A percentile compares a stretch with the other conserved stretches of the same genome.
Conservation (phyloP, 2,888 invertebrate genomes). For the Leptarthrus brevirostris region DNA sequence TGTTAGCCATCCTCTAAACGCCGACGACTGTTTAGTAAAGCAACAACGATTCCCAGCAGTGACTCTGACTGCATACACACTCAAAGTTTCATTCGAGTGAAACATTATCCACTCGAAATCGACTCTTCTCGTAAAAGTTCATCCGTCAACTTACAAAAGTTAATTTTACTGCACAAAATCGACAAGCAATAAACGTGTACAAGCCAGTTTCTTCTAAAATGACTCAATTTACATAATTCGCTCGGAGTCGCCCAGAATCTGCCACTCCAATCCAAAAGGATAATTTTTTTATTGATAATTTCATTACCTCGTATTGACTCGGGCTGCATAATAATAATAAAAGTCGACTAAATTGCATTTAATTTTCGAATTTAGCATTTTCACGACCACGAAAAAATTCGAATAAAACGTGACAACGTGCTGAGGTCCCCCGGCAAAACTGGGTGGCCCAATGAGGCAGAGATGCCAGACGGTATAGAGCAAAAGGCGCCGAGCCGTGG, state of each 20-base stretch:
- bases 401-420: constrained; percentile 18
- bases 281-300: constrained; percentile 23
- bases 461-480: too few species aligned
- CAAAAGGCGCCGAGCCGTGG: too few species aligned
- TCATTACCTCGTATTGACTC: constrained; percentile 28
- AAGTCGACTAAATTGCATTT: constrained; percentile 40
- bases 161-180: background rate
- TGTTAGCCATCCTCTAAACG: too few species aligned
- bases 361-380: constrained; percentile 37
- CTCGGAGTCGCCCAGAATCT: background rate
- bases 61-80: too few species aligned
- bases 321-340: constrained; percentile 9
- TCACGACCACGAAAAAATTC: constrained; percentile 12
- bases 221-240: constrained; percentile 14
- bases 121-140: too few species aligned
- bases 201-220: background rate
- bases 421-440: background rate
- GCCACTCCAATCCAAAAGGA: background rate
- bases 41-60: too few species aligned
- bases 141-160: too few species aligned
- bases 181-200: background rate
- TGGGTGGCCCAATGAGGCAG: constrained; percentile 25
- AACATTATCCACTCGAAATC: too few species aligned
- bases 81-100: too few species aligned
- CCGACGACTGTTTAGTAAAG: too few species aligned